These are phyloP conservation scores for Pterobdella sp. DNA, from an alignment of 2,888 invertebrate genomes.

Conservation along the genomic window DNA sequence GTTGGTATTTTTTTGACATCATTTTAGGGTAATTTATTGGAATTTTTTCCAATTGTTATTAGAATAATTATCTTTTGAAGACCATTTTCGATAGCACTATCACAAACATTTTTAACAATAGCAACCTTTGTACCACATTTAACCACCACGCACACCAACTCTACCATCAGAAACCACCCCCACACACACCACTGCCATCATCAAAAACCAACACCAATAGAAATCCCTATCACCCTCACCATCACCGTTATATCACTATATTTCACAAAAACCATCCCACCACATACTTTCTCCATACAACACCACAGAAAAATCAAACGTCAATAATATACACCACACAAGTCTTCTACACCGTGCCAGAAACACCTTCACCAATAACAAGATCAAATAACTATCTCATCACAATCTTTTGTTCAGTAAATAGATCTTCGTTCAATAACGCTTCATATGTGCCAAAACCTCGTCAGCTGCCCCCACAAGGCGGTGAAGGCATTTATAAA, in stretches of 20 bases:
- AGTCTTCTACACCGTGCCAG: conserved; percentile 40
- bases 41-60: too few species aligned
- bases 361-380: conserved; percentile 38
- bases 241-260: too few species aligned
- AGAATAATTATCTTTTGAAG: too few species aligned
- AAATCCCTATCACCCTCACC: too few species aligned
- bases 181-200: not conserved
- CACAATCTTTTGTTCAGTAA: conserved; percentile 42
- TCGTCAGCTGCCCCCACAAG: conserved; percentile 23
- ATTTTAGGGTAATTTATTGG: too few species aligned
- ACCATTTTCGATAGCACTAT: too few species aligned
- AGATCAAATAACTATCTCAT: conserved; percentile 42
- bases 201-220: not conserved
- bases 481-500: conserved; percentile 31
- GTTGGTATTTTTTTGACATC: too few species aligned
- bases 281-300: too few species aligned
- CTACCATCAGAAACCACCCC: not conserved
- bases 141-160: not conserved
- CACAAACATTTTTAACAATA: not conserved
- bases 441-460: conserved; percentile 28
- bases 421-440: conserved; percentile 39
- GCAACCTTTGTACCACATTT: not conserved
- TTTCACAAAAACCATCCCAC: too few species aligned
- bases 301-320: conserved; percentile 42
- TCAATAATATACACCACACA: conserved; percentile 44